Conservation (phyloP, 2,797 vertebrate species). For the Cirrhinus molitorella region DNA sequence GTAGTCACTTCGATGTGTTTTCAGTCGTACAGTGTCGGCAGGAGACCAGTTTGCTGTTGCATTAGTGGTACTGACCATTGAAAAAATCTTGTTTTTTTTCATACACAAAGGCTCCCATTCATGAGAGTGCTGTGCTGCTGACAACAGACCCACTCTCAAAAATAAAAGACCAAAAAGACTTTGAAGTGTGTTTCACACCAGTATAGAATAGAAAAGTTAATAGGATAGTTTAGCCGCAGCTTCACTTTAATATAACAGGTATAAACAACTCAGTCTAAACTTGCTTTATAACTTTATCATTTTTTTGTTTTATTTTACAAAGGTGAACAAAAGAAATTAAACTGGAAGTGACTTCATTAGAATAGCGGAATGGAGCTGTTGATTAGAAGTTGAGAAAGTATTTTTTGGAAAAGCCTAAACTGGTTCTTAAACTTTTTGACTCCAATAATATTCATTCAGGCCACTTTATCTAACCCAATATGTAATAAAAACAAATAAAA, state of each 20-base stretch:
- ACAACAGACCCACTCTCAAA: not conserved
- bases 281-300: no score
- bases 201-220: not conserved
- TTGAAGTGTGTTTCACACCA: slow-evolving; percentile 25
- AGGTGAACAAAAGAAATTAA: not conserved
- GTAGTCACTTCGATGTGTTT: not conserved
- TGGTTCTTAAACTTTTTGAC: no score
- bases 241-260: not conserved
- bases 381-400: not conserved
- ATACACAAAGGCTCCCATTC: slow-evolving; percentile 34
- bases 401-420: not conserved
- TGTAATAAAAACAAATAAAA: not conserved
- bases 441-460: not conserved
- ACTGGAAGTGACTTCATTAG: not conserved
- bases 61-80: not conserved
- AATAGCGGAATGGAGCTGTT: not conserved
- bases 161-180: not conserved
- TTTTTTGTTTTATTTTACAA: not conserved
- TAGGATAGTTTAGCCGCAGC: not conserved
- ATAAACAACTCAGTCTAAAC: not conserved
- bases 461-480: not conserved
- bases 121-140: slow-evolving; percentile 3
- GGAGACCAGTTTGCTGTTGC: not conserved
- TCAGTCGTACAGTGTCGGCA: not conserved
- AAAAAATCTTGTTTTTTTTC: not conserved